Evolutionary conservation across 2,113 vertebrate species (phyloP), one percentile per base, ranked within the genome.

Genomic region (Butastur rufipennis): DNA sequence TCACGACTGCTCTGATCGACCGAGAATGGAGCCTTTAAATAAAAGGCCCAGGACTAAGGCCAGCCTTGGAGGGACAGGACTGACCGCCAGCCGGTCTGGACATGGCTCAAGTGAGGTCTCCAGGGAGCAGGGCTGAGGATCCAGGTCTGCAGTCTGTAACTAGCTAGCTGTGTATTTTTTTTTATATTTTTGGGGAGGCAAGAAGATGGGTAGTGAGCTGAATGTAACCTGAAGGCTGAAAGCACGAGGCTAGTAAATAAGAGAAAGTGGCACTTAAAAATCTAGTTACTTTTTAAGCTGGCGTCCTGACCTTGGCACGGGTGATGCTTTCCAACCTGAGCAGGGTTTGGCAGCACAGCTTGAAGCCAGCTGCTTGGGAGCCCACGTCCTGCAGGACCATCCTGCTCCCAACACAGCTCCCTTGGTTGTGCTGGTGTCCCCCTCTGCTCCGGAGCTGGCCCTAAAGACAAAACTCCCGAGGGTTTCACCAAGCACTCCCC

Each of bases 1-100:
- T 31, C 38, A 0, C 0, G 1, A 16, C 71, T 36, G 71, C 79
- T 52, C 65, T 13, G 58, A 40, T 3, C 6, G 0, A 2, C 66
- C 1, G 11, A 50, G 90, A 36, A 20, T 1, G 6, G 55, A 92
- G 85, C 38, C 45, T 73, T 74, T 27, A 34, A 66, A 25, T 45
- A 23, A 71, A 70, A 32, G 17, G 78, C 86, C 5, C 32, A 2
- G 70, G 56, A 52, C 86, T 27, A 59, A 79, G 81, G 27, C 25
- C 21, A 16, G 16, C 55, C 53, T 16, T 1, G 1, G 63, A n/a
- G n/a, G 53, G 70, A 40, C 83, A 83, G 81, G 58, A 12, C n/a
- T 4, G 6, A 21, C 27, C 5, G 6, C 9, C 4, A 7, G 50
- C 61, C 0, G 2, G 11, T 29, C 42, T 38, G 81, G 81, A 47